Evolutionary conservation across 2,888 invertebrate genomes (phyloP), one percentile per base, ranked within the genome.

Genomic region (Dicycla oo): DNA sequence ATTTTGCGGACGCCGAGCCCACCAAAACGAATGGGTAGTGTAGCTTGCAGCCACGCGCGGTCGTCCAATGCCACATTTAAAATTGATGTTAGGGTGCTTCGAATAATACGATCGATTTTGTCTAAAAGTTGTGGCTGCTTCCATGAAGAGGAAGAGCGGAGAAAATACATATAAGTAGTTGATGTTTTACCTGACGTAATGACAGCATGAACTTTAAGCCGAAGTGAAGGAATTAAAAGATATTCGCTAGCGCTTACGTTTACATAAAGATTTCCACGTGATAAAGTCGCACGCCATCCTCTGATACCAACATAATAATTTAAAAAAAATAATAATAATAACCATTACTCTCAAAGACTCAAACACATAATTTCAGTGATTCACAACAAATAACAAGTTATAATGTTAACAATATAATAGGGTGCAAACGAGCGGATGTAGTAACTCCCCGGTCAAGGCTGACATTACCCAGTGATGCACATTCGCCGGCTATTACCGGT

Each of bases 371-470:
- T 66, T 66, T 78, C 8, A 18, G 45, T 69, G 11, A 69, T 60
- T 43, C 15, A 57, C 30, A 47, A 18, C 10, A 60, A 40, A 40
- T 45, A 26, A 20, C 51, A 34, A 11, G 26, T 20, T 34, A 61
- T 65, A 18, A 80, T 64, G 58, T 69, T 38, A 73, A 62, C 58
- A 38, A 23, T 20, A 23, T 69, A 69, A 69, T 77, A 26, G 63
- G 54, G 72, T 68, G 68, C 57, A 34, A 75, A 63, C 20, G 40
- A 82, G 70, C 82, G 82, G 82, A 82, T 62, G 75, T 69, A 20
- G 30, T 49, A 13, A 26, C 54, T n/a, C 6, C 43, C 65, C 58
- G 60, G 82, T 78, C 85, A 82, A 84, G 82, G 82, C 61, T 81
- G 78, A 34, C 40, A 56, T 75, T 60, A 69, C 53, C 61, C 65